Base-by-base conservation (phyloP, 1,140 invertebrate genomes). In the Drosophila mayri region DNA sequence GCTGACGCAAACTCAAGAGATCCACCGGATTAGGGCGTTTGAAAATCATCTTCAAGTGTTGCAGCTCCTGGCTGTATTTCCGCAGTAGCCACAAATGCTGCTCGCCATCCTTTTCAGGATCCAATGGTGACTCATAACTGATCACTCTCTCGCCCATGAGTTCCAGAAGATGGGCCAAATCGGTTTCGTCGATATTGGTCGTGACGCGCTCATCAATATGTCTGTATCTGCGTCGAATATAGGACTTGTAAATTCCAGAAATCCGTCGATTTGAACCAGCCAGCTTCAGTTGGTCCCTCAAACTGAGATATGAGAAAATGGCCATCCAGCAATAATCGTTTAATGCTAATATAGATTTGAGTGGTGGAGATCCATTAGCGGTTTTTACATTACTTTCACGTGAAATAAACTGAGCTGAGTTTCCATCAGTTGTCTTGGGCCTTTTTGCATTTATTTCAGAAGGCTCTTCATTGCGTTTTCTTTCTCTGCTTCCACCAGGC, bases 91-190 rank as follows among this genome's bases (percentile, higher is more conserved):
- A 76, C 47, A 76, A 25, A 22, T 67, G 32, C n/a, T 41, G 25
- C 0, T 76, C 60, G 2, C 44, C 59, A 6, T 43, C 30, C 1
- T 20, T 4, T 0, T 28, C 22, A 9, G 28, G 18, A 12, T 41
- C 40, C 55, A 71, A 38, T 18, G 46, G 7, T n/a, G 61, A 41
- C 25, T 76, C 30, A 81, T 81, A 81, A 22, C 64, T 76, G n/a
- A 49, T 14, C 9, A 81, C 44, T 10, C 44, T 10, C 2, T 38
- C 47, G 2, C 55, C 22, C 6, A 80, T 40, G 6, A 46, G 1
- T 8, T 50, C 35, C 28, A 81, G 38, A 16, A 81, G 22, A 11
- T 58, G 20, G 0, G 47, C 12, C 43, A 81, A 8, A 35, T 66
- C 43, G 3, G 4, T n/a, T 14, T 63, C 44, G 10, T 32, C 30